Evolutionary conservation across 2,888 invertebrate species (phyloP).

Genomic region (Nymphalis polychloros): DNA sequence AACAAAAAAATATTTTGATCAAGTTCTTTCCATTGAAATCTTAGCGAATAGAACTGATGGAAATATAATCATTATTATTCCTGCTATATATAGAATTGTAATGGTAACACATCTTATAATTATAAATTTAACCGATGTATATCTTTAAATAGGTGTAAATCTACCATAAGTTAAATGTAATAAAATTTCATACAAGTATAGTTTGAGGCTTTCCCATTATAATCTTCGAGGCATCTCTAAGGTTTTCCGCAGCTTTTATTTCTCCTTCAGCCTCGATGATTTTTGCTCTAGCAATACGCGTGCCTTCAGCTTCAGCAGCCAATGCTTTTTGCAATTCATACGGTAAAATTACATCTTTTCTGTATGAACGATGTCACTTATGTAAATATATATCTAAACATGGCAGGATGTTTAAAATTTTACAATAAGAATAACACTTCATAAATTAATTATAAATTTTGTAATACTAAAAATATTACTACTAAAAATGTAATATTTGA

Average conservation of each 20-base stretch:
- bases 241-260: slow-evolving; percentile 61
- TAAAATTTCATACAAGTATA: slow-evolving; percentile 53
- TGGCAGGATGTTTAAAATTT: too few species aligned
- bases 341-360: slow-evolving; percentile 59
- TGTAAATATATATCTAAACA: neutral
- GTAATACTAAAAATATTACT: too few species aligned
- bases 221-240: slow-evolving; percentile 54
- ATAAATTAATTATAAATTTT: too few species aligned
- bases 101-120: too few species aligned
- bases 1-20: too few species aligned
- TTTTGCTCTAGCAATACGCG: slow-evolving; percentile 61
- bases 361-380: slow-evolving; percentile 24
- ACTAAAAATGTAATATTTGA: too few species aligned
- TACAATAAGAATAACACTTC: too few species aligned
- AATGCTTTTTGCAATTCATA: slow-evolving; percentile 61
- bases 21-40: too few species aligned
- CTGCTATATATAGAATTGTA: too few species aligned
- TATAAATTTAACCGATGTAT: too few species aligned
- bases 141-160: too few species aligned
- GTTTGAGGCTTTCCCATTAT: slow-evolving; percentile 56
- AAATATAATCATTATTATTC: slow-evolving; percentile 36
- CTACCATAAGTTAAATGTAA: neutral
- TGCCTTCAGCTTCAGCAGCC: slow-evolving; percentile 65
- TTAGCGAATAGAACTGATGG: neutral
- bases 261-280: slow-evolving; percentile 63